Evolutionary conservation across 2,797 vertebrate genomes (phyloP).

Genomic region (Simalia tracyae): DNA sequence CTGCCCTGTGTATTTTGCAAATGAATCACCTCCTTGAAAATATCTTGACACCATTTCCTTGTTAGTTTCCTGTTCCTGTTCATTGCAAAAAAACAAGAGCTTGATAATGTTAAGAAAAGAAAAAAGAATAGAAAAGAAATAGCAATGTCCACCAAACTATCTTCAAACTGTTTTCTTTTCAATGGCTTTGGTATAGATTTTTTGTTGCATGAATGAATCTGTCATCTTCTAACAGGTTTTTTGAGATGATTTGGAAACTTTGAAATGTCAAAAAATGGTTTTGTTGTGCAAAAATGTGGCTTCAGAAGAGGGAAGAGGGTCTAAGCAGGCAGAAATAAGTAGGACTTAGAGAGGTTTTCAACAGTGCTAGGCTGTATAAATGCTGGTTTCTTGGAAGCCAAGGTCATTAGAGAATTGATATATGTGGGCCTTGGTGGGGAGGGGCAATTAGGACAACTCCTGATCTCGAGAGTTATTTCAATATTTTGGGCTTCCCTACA

Average conservation of each 20-base stretch:
- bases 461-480: not conserved
- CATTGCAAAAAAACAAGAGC: not conserved
- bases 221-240: not conserved
- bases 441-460: not conserved
- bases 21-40: conserved; percentile 31
- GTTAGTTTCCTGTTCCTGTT: conserved; percentile 1
- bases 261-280: not conserved
- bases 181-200: not conserved
- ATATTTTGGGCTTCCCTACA: not conserved
- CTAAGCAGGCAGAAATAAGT: not conserved
- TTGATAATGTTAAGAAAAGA: not conserved
- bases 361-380: not conserved
- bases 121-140: not conserved
- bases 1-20: conserved; percentile 15
- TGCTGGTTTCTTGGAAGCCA: not conserved
- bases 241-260: not conserved
- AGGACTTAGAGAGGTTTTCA: not conserved
- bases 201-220: not conserved
- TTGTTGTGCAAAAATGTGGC: not conserved
- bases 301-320: not conserved
- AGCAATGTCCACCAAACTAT: not conserved
- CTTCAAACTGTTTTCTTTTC: not conserved
- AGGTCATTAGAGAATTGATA: not conserved
- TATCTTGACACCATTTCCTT: conserved; percentile 11
- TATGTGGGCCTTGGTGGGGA: not conserved